These are phyloP conservation scores for Rhorus exstirpatorius DNA, from an alignment of 2,888 invertebrate genomes.

Conservation along the genomic window DNA sequence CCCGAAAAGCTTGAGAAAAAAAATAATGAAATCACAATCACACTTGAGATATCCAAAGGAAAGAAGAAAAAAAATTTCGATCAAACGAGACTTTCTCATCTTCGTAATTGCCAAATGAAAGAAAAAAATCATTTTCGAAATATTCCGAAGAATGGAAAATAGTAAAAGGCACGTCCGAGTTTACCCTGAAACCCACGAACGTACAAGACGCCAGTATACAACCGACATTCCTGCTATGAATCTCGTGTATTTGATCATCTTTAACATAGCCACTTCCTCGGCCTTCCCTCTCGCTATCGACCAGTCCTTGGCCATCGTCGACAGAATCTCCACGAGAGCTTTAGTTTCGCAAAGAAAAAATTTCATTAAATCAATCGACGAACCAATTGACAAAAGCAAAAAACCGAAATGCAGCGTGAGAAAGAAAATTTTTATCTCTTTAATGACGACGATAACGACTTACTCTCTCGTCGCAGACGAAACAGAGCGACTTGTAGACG, in stretches of 20 bases:
- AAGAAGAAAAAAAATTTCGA: too few species aligned
- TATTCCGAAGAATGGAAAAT: too few species aligned
- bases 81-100: too few species aligned
- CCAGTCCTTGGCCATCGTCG: constrained; percentile 67
- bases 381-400: too few species aligned
- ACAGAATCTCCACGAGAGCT: constrained; percentile 50
- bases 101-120: too few species aligned
- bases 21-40: too few species aligned
- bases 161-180: background rate
- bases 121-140: too few species aligned
- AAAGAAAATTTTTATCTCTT: too few species aligned
- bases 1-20: too few species aligned
- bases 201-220: constrained; percentile 69
- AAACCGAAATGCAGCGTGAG: too few species aligned
- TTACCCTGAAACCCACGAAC: constrained; percentile 61
- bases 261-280: constrained; percentile 66
- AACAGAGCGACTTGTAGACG: constrained; percentile 45
- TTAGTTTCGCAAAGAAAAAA: background rate
- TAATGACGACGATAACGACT: background rate
- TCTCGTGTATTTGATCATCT: constrained; percentile 68
- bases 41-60: too few species aligned
- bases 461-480: constrained; percentile 50
- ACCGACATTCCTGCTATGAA: constrained; percentile 69
- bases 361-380: too few species aligned
- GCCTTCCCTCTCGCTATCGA: constrained; percentile 26